Evolutionary conservation across 1,140 invertebrate species (phyloP).

Genomic region (Carposina sasakii): DNA sequence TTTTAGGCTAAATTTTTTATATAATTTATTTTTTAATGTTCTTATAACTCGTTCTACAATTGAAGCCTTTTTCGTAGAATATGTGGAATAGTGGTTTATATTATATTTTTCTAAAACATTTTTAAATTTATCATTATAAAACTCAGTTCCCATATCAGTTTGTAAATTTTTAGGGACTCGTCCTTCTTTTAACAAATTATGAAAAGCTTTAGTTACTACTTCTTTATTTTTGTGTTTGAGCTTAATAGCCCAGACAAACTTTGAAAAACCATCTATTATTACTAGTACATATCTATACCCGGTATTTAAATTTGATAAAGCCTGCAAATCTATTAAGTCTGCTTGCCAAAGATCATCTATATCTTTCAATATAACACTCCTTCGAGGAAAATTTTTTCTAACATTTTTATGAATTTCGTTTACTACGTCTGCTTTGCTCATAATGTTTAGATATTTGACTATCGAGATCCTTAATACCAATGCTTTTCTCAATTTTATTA

Average conservation of each 20-base stretch:
- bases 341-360: conserved; percentile 54
- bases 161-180: conserved; percentile 56
- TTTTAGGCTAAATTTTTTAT: conserved; percentile 50
- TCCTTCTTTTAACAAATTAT: conserved; percentile 27
- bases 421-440: conserved; percentile 25
- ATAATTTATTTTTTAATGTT: conserved; percentile 62
- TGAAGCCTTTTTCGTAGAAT: conserved; percentile 55
- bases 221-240: conserved; percentile 63
- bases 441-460: conserved; percentile 6
- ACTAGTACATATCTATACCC: conserved; percentile 59
- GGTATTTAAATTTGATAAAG: conserved; percentile 44
- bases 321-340: conserved; percentile 49
- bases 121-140: conserved; percentile 46
- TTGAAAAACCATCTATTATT: conserved; percentile 27
- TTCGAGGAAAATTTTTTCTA: conserved; percentile 42
- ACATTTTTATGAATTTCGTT: conserved; percentile 46
- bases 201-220: conserved; percentile 16
- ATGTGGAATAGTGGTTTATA: conserved; percentile 63
- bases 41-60: conserved; percentile 64
- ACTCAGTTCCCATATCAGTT: conserved; percentile 61
- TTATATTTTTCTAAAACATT: conserved; percentile 36
- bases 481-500: neutral
- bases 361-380: conserved; percentile 37
- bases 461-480: too few relatives aligned
- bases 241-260: conserved; percentile 58